These are phyloP conservation scores for Timema podura DNA, from an alignment of 2,888 invertebrate species.

Conservation along the genomic window DNA sequence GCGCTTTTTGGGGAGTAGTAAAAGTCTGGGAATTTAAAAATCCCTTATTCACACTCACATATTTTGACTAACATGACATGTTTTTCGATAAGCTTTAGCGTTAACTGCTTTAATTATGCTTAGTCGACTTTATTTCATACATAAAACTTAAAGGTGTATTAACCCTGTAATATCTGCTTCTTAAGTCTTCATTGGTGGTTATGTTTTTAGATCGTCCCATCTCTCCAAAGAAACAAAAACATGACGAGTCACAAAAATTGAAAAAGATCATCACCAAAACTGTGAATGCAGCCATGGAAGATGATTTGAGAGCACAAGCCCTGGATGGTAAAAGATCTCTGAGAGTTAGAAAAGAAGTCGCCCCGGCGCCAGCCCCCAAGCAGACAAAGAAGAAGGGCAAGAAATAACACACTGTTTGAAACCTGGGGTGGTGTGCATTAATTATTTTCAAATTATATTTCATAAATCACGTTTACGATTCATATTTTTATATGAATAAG, in stretches of 20 bases:
- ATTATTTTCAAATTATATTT: too few species aligned
- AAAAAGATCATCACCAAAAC: constrained; percentile 64
- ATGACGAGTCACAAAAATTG: constrained; percentile 57
- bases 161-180: not conserved
- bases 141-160: too few species aligned
- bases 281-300: constrained; percentile 65
- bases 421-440: too few species aligned
- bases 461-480: too few species aligned
- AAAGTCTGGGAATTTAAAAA: too few species aligned
- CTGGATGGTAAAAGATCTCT: constrained; percentile 42
- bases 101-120: too few species aligned
- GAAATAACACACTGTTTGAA: constrained; percentile 10
- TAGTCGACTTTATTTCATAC: too few species aligned
- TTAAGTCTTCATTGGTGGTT: constrained; percentile 10
- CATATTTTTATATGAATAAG: too few species aligned
- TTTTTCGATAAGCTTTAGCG: too few species aligned
- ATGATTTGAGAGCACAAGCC: constrained; percentile 59
- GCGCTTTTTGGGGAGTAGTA: too few species aligned
- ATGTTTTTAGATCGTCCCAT: constrained; percentile 56
- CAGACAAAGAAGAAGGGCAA: constrained; percentile 16
- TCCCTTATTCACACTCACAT: not conserved
- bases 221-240: constrained; percentile 57
- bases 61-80: not conserved
- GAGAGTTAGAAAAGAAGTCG: constrained; percentile 22
- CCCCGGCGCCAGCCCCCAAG: constrained; percentile 16